Evolutionary conservation across 1,140 invertebrate species (phyloP), one percentile per base, ranked within the genome.

Genomic region (Heliconius hermathena): DNA sequence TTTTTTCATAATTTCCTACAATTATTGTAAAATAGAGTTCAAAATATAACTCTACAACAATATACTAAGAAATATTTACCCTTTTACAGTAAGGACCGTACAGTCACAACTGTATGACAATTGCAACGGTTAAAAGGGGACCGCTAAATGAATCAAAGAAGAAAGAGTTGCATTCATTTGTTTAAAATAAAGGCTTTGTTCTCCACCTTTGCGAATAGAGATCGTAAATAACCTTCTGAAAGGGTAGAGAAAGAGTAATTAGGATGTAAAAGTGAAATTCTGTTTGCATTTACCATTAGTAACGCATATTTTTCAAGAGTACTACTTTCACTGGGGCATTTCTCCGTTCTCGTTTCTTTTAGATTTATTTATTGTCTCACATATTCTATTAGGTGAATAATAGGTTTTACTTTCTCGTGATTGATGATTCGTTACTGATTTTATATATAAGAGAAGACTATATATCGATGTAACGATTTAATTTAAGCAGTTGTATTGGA

Each of bases 211-310:
- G 87, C 87, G 83, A 88, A 90, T 81, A 84, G 78, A 57, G 74
- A 82, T 80, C 91, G 90, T 91, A 93, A 93, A 93, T 93, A 82
- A 46, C 75, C 60, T 60, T 84, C 74, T 22, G 80, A 89, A 91
- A 87, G 87, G 85, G 85, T 87, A 73, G 75, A 85, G 88, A 90
- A 91, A 87, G 90, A 83, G 89, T 92, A 94, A 93, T 94, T 91
- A 92, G 86, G 85, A 88, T 89, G 85, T 91, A 92, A 92, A 93
- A 92, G 92, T 92, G 92, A 92, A 92, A 93, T 89, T 85, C 80
- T 80, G 79, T 86, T 85, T 88, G 78, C 77, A 90, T 91, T 87
- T 75, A 71, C 38, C 81, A 94, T 91, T 93, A 74, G 90, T 74
- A 85, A 93, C 88, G 89, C 81, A 82, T 85, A 89, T 88, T 88